phyloP scores from a whole-genome alignment of 2,888 invertebrate species.

The Dendrolimus pini region DNA sequence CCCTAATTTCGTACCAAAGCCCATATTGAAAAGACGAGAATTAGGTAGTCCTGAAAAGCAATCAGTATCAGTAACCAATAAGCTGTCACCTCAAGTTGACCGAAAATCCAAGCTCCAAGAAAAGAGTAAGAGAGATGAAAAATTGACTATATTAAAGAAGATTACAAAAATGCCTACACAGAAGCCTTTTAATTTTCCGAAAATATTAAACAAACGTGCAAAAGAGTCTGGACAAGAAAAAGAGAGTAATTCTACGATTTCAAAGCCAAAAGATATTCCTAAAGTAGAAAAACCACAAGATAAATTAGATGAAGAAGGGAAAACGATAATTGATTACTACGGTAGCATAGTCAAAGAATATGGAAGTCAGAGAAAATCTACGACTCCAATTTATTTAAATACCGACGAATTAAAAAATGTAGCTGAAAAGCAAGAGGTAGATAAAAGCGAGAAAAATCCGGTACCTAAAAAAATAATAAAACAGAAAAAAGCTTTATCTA shows the following conservation, averaged over 20 bases:
- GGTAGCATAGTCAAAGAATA: slow-evolving; percentile 86
- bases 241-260: slow-evolving; percentile 18
- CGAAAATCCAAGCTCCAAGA: slow-evolving; percentile 26
- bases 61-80: slow-evolving; percentile 11
- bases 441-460: slow-evolving; percentile 33
- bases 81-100: slow-evolving; percentile 20
- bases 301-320: slow-evolving; percentile 78
- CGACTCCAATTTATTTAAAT: slow-evolving; percentile 75
- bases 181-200: slow-evolving; percentile 52
- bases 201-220: slow-evolving; percentile 39
- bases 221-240: slow-evolving; percentile 44
- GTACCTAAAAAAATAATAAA: slow-evolving; percentile 28
- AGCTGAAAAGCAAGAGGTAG: slow-evolving; percentile 65
- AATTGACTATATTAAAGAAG: slow-evolving; percentile 55
- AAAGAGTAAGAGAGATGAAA: slow-evolving; percentile 52
- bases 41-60: slow-evolving; percentile 24
- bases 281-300: slow-evolving; percentile 39
- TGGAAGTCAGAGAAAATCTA: slow-evolving; percentile 69
- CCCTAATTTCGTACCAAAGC: slow-evolving; percentile 85
- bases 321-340: slow-evolving; percentile 86
- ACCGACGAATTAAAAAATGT: slow-evolving; percentile 79
- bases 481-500: slow-evolving; percentile 25
- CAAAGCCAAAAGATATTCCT: slow-evolving; percentile 22
- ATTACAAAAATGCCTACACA: slow-evolving; percentile 59
- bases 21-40: slow-evolving; percentile 82